A percentile compares a stretch with the other conserved stretches of the same genome.
These are phyloP conservation scores for Dendroctonus valens DNA, from an alignment of 1,140 invertebrate species.

Conservation along the genomic window DNA sequence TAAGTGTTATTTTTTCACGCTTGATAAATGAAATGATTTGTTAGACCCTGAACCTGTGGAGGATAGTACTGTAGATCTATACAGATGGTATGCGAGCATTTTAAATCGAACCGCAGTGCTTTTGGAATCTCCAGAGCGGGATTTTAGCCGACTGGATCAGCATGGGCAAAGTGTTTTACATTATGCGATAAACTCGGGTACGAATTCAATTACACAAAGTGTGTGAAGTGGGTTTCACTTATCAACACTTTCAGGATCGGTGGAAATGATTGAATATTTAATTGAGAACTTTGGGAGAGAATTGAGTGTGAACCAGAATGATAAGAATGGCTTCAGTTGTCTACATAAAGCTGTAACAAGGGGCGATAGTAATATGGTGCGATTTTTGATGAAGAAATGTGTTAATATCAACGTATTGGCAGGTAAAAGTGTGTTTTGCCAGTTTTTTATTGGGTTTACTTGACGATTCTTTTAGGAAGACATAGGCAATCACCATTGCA, in stretches of 20 bases:
- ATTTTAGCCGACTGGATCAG: constrained; percentile 52
- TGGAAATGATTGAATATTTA: constrained; percentile 53
- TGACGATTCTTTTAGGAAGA: constrained; percentile 13
- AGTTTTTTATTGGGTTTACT: not conserved
- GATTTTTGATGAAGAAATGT: constrained; percentile 80
- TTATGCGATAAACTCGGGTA: constrained; percentile 58
- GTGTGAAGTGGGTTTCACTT: constrained; percentile 33
- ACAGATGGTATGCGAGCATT: constrained; percentile 58
- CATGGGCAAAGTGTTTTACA: constrained; percentile 58
- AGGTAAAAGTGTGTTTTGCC: constrained; percentile 10
- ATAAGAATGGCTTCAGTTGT: constrained; percentile 49
- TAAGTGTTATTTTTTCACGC: not conserved
- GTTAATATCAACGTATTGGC: constrained; percentile 75
- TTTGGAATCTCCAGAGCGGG: constrained; percentile 46
- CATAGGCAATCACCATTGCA: constrained; percentile 86
- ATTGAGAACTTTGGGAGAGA: constrained; percentile 42
- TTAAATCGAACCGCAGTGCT: constrained; percentile 55
- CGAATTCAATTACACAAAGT: constrained; percentile 25
- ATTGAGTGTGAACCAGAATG: constrained; percentile 44
- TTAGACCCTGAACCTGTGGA: constrained; percentile 42
- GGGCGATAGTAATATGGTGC: constrained; percentile 54
- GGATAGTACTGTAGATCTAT: constrained; percentile 48
- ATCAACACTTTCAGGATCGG: constrained; percentile 26
- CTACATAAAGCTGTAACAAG: constrained; percentile 60
- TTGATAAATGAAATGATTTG: constrained; percentile 4